A percentile compares a stretch with the other conserved stretches of the same genome.
These are phyloP conservation scores for Aphodius sticticus DNA, from an alignment of 2,888 invertebrate species.

Conservation along the genomic window DNA sequence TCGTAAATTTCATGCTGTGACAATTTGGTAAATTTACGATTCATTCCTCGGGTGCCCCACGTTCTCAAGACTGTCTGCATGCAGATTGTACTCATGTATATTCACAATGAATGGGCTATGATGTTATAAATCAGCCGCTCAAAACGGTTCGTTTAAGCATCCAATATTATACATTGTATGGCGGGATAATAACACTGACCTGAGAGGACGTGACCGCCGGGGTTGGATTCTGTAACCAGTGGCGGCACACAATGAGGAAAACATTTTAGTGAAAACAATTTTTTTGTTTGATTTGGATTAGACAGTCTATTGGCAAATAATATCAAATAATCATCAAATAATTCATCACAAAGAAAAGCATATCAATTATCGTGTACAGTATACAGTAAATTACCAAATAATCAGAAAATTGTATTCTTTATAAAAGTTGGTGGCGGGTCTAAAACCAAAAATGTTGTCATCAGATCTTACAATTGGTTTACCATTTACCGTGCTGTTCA, in stretches of 20 bases:
- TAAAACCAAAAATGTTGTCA: no score
- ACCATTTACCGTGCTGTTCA: no score
- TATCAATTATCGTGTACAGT: no score
- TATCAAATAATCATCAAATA: no score
- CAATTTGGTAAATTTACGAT: not conserved
- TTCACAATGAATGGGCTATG: not conserved
- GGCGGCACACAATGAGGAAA: not conserved
- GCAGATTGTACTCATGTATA: not conserved
- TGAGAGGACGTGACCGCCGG: slow-evolving; percentile 29
- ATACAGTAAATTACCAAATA: no score
- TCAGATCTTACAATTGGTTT: no score
- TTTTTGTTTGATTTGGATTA: not conserved
- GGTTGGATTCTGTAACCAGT: not conserved
- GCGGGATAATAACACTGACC: slow-evolving; percentile 25
- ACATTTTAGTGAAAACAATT: not conserved
- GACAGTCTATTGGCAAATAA: no score
- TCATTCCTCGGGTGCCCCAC: not conserved
- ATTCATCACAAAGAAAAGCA: no score
- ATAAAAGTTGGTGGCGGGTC: no score
- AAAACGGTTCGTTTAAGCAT: not conserved
- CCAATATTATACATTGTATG: slow-evolving; percentile 28
- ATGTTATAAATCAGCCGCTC: not conserved
- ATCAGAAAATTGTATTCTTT: no score
- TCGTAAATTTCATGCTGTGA: not conserved
- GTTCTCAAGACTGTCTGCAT: not conserved